These are phyloP conservation scores for Tragulus kanchil DNA, from an alignment of 2,113 vertebrate genomes.

Conservation along the genomic window DNA sequence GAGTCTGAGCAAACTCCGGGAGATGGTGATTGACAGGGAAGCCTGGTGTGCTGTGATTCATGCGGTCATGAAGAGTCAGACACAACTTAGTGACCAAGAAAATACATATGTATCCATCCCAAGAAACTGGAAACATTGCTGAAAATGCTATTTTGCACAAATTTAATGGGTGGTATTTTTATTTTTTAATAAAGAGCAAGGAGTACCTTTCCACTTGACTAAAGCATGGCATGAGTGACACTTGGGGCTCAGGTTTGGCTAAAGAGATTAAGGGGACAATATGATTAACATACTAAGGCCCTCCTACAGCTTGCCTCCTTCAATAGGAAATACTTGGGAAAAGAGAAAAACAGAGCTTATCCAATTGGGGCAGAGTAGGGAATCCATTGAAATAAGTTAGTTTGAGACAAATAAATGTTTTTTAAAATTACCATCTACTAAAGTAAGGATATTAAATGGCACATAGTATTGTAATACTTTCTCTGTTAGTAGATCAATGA, in stretches of 20 bases:
- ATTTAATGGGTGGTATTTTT: neutral
- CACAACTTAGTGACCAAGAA: neutral
- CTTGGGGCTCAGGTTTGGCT: neutral
- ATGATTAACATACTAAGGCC: neutral
- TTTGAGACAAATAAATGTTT: neutral
- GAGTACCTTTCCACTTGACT: accelerated
- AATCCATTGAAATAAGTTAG: neutral
- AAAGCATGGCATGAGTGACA: conserved; percentile 15
- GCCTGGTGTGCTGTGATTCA: neutral
- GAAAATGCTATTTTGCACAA: accelerated
- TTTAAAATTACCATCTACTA: neutral
- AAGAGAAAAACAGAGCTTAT: neutral
- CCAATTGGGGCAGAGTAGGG: neutral
- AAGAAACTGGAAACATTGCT: neutral
- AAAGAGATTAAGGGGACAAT: conserved; percentile 26
- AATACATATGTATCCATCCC: accelerated
- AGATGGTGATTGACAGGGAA: neutral
- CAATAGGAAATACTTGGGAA: neutral
- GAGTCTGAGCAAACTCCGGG: neutral
- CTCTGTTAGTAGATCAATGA: neutral
- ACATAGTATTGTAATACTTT: neutral
- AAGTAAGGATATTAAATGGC: conserved; percentile 19
- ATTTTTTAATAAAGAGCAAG: neutral
- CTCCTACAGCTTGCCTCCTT: neutral
- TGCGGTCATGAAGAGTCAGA: neutral